A percentile compares a stretch with the other conserved stretches of the same genome.
phyloP scores from a whole-genome alignment of 1,140 invertebrate genomes.

The Saxidomus purpurata region DNA sequence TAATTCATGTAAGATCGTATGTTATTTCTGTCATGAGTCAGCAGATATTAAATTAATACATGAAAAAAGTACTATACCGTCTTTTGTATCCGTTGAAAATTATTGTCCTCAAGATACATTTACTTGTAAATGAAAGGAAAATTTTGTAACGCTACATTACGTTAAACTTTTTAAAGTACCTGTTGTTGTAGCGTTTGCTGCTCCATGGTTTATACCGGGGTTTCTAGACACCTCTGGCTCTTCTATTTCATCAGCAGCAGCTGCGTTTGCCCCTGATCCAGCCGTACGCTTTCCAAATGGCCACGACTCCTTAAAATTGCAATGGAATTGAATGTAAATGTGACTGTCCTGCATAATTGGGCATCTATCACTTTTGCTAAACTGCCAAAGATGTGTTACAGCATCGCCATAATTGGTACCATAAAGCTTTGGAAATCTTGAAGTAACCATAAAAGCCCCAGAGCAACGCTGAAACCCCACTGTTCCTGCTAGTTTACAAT shows the following conservation, averaged over 20 bases:
- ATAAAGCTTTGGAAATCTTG: conserved; percentile 70
- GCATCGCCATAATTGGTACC: conserved; percentile 76
- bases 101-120: too few relatives aligned
- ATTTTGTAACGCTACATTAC: too few relatives aligned
- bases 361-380: conserved; percentile 67
- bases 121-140: too few relatives aligned
- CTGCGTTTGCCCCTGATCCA: background rate
- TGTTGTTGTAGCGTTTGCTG: background rate
- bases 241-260: conserved; percentile 15
- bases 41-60: background rate
- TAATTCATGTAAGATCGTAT: background rate
- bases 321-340: conserved; percentile 76
- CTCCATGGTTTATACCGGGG: background rate
- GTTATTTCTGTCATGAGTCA: background rate
- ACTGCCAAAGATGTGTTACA: conserved; percentile 78
- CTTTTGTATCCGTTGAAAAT: too few relatives aligned
- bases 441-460: conserved; percentile 75
- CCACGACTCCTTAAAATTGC: conserved; percentile 61
- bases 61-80: background rate
- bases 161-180: too few relatives aligned
- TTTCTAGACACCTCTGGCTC: conserved; percentile 10
- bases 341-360: conserved; percentile 70
- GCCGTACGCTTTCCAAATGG: conserved; percentile 26
- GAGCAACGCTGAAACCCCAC: conserved; percentile 73
- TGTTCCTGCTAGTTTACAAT: conserved; percentile 72